phyloP scores from a whole-genome alignment of 2,888 invertebrate species.

The Drosophila merina region DNA sequence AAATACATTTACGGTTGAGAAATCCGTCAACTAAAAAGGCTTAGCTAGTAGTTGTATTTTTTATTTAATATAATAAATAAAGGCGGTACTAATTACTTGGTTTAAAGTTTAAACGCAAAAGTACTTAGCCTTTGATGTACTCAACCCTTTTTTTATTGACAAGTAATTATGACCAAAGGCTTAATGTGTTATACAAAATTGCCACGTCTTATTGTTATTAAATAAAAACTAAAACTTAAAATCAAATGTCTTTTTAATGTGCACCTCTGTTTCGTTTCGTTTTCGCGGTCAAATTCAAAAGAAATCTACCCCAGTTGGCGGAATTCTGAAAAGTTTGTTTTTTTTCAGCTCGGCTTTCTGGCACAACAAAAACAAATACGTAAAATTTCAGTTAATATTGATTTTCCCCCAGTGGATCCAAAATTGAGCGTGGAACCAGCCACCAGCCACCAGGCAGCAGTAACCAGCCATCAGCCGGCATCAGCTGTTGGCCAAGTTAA shows the following conservation, averaged over 20 bases:
- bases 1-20: background rate
- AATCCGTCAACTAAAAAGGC: slow-evolving; percentile 4
- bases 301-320: slow-evolving; percentile 6
- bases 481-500: slow-evolving; percentile 49
- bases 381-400: slow-evolving; percentile 47
- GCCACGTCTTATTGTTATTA: too few species aligned
- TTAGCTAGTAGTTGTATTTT: background rate
- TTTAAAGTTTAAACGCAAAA: too few species aligned
- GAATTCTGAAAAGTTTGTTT: slow-evolving; percentile 15
- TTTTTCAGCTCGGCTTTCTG: slow-evolving; percentile 20
- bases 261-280: background rate
- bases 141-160: background rate
- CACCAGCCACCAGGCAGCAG: background rate
- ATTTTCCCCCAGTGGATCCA: slow-evolving; percentile 47
- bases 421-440: slow-evolving; percentile 38
- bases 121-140: background rate
- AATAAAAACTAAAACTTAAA: background rate
- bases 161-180: slow-evolving; percentile 4
- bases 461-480: slow-evolving; percentile 15
- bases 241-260: slow-evolving; percentile 4
- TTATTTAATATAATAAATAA: background rate
- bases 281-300: background rate
- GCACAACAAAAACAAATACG: slow-evolving; percentile 18
- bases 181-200: background rate
- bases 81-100: background rate